Evolutionary conservation across 2,888 invertebrate genomes (phyloP).

Genomic region (Cacoxenus indagator): DNA sequence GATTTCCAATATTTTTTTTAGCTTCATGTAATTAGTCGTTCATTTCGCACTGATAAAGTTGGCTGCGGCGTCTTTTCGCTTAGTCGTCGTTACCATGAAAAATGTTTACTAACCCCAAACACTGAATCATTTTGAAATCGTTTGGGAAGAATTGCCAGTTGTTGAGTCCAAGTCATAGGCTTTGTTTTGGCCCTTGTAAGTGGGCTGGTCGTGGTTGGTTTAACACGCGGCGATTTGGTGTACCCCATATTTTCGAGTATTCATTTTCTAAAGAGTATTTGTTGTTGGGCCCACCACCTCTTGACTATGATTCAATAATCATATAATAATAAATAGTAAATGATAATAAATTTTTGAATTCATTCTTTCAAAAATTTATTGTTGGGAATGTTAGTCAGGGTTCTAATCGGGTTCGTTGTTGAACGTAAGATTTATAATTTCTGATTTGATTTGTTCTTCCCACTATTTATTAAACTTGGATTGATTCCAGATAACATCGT

Average conservation of each 20-base stretch:
- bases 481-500: too few relatives aligned
- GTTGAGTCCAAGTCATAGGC: neutral
- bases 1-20: too few relatives aligned
- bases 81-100: too few relatives aligned
- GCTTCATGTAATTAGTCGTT: neutral
- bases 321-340: too few relatives aligned
- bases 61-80: neutral
- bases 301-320: neutral
- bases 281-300: neutral
- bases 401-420: too few relatives aligned
- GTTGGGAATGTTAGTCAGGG: neutral
- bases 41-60: neutral
- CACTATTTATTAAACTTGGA: too few relatives aligned
- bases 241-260: too few relatives aligned
- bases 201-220: too few relatives aligned
- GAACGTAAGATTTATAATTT: too few relatives aligned
- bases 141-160: neutral
- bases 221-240: too few relatives aligned
- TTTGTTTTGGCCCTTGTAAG: neutral
- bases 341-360: neutral
- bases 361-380: neutral
- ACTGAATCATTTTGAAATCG: neutral
- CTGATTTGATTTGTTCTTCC: too few relatives aligned
- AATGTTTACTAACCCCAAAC: neutral
- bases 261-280: neutral